phyloP scores from a whole-genome alignment of 2,113 vertebrate species.

The Arvicanthis niloticus region DNA sequence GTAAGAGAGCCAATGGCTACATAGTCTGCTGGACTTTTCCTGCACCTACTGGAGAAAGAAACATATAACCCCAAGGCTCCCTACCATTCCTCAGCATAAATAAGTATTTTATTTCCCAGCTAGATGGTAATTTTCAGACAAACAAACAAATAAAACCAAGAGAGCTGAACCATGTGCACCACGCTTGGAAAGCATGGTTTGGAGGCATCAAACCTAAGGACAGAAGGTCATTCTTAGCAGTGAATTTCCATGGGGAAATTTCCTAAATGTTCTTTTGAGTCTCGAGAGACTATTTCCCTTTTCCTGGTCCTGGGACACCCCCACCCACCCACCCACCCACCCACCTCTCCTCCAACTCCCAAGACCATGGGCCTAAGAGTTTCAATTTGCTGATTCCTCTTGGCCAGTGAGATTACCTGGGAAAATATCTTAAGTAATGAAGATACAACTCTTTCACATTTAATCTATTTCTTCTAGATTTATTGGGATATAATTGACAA shows the following conservation, averaged over 20 bases:
- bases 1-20: background rate
- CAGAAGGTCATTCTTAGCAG: background rate
- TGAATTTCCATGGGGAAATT: background rate
- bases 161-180: background rate
- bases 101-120: constrained; percentile 36
- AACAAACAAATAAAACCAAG: constrained; percentile 48
- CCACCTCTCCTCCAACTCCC: too few relatives aligned
- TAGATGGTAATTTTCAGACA: constrained; percentile 33
- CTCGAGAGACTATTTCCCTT: background rate
- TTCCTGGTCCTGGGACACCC: too few relatives aligned
- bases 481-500: background rate
- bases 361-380: too few relatives aligned
- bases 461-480: background rate
- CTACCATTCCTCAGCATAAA: background rate
- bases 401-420: background rate
- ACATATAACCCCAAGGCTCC: background rate
- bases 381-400: background rate
- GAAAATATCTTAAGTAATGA: background rate
- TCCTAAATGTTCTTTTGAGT: background rate
- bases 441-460: background rate
- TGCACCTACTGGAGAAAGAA: constrained; percentile 45
- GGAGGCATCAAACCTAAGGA: background rate
- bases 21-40: background rate
- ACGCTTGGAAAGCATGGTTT: background rate
- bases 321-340: too few relatives aligned